Conservation (phyloP, 2,797 vertebrate species). For the Aplochiton taeniatus region DNA sequence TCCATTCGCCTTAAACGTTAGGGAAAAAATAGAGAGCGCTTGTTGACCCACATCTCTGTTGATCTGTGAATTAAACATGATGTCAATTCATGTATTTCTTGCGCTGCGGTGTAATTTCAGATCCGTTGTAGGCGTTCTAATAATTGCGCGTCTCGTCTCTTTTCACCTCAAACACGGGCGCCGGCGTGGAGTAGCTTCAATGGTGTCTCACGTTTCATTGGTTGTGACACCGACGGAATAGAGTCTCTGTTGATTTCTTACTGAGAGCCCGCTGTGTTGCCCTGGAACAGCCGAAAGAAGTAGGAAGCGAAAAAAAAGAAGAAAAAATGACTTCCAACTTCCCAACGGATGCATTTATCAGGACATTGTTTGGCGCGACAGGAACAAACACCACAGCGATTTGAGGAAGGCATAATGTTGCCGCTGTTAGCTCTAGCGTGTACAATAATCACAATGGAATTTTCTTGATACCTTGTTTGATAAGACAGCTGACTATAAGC, state of each 20-base stretch:
- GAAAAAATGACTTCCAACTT: conserved; percentile 55
- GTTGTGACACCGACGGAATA: conserved; percentile 51
- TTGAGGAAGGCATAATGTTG: conserved; percentile 16
- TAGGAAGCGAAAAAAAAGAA: conserved; percentile 26
- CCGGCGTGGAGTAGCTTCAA: conserved; percentile 38
- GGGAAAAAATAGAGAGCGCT: conserved; percentile 38
- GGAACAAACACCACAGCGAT: conserved; percentile 42
- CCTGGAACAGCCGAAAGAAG: conserved; percentile 46
- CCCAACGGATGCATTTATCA: conserved; percentile 40
- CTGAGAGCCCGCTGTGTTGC: conserved; percentile 43
- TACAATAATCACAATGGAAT: conserved; percentile 45
- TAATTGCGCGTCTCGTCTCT: conserved; percentile 35
- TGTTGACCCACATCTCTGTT: conserved; percentile 57
- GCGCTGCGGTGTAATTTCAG: conserved; percentile 35
- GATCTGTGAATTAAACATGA: conserved; percentile 60
- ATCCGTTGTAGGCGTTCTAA: conserved; percentile 39
- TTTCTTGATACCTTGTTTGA: conserved; percentile 47
- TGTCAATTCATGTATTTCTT: conserved; percentile 53
- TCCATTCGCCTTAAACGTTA: conserved; percentile 45
- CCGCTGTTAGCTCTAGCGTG: conserved; percentile 27
- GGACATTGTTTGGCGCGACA: conserved; percentile 42
- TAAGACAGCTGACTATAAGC: conserved; percentile 31
- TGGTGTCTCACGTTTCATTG: conserved; percentile 58
- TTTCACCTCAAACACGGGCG: conserved; percentile 28
- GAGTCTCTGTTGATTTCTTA: conserved; percentile 36